phyloP scores from a whole-genome alignment of 2,113 vertebrate species.

The Asarcornis scutulata region DNA sequence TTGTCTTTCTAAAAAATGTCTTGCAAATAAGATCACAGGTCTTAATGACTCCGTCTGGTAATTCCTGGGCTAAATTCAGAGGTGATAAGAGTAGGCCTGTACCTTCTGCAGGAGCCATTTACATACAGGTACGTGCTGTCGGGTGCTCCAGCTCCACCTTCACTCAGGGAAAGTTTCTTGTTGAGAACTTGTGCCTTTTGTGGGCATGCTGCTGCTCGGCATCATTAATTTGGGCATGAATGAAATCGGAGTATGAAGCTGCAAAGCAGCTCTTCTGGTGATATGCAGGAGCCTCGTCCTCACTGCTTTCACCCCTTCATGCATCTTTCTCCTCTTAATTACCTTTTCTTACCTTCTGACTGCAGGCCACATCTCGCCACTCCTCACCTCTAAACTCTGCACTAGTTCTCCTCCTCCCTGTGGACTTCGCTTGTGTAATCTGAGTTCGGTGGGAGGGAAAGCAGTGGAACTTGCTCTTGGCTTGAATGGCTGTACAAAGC shows the following conservation, averaged over 20 bases:
- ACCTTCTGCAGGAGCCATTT: neutral
- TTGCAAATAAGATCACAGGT: neutral
- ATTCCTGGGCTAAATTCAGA: neutral
- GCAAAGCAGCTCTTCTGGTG: neutral
- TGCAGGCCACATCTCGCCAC: fast-evolving
- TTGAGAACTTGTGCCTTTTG: neutral
- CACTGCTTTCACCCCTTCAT: neutral
- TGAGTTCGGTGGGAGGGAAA: neutral
- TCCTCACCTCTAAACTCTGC: neutral
- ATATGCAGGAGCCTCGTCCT: neutral
- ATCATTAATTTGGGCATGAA: neutral
- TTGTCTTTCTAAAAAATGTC: constrained; percentile 36
- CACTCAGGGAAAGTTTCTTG: neutral
- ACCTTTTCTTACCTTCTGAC: neutral
- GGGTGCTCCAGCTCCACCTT: neutral
- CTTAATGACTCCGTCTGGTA: neutral
- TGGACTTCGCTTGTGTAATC: no score
- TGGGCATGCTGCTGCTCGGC: neutral
- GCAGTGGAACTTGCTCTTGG: neutral
- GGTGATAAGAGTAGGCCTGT: neutral
- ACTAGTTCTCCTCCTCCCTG: neutral
- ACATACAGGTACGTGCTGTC: fast-evolving
- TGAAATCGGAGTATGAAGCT: neutral
- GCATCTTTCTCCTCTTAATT: neutral
- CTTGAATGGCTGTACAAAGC: neutral